Base-by-base conservation (phyloP, 2,888 invertebrate species). In the Caenorhabditis zanzibari region DNA sequence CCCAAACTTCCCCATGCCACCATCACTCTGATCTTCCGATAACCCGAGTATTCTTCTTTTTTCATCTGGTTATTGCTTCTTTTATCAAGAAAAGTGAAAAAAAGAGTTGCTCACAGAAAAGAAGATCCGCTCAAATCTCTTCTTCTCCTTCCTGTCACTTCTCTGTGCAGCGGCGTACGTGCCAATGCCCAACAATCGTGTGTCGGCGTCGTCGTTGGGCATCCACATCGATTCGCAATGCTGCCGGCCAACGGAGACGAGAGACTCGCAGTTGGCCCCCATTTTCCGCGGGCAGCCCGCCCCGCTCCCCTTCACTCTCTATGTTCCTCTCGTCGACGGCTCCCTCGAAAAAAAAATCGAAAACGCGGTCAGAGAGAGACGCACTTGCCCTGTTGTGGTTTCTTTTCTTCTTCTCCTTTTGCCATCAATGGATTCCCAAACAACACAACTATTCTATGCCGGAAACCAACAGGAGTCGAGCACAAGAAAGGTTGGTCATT, bases 151-250 rank as follows among this genome's bases (percentile, higher is more conserved):
- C 24, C 61, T 71, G 79, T 79, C 71, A 79, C 54, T 68, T 26
- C 52, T 49, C 68, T 68, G 54, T 35, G 38, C n/a, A 63, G 44
- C 10, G 14, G 79, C 56, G 71, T 79, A 79, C 79, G 79, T 79
- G 79, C 79, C 71, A 64, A 71, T 61, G 79, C 28, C 38, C 56
- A 79, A 71, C 79, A 79, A 79, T 79, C 79, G 79, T 79, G 79
- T 69, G 69, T 71, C 71, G 71, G 64, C 71, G 71, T 26, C 64
- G 77, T 58, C 59, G 75, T 19, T 10, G 47, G 47, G 76, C 76
- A 76, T 68, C 38, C 59, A 35, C 79, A 79, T 79, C 79, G 79
- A 79, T 79, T 79, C 24, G 69, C 63, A n/a, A n/a, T n/a, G 63
- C 77, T 61, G 75, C 41, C 63, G 49, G 69, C 64, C 56, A 47